A percentile compares a stretch with the other conserved stretches of the same genome.
Conservation (phyloP, 1,140 invertebrate species). For the Drosophila navojoa region DNA sequence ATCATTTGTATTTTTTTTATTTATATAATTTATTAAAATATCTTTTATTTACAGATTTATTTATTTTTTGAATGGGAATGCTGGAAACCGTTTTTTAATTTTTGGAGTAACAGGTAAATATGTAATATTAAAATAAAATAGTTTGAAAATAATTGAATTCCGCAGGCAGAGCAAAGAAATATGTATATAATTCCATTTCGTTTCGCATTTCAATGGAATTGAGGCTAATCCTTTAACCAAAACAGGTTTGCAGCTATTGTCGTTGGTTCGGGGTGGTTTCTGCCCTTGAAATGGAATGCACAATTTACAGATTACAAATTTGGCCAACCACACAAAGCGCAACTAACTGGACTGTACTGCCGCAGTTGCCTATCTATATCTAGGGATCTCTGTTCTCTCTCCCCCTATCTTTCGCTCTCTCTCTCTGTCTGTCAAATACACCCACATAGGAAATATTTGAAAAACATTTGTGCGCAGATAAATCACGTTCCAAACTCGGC, state of each 20-base stretch:
- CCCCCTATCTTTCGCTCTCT: background rate
- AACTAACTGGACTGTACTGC: slow-evolving; percentile 60
- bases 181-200: slow-evolving; percentile 30
- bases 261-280: slow-evolving; percentile 19
- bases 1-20: slow-evolving; percentile 17
- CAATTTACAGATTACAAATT: slow-evolving; percentile 40
- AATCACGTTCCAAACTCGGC: slow-evolving; percentile 36
- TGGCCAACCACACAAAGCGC: slow-evolving; percentile 66
- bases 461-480: slow-evolving; percentile 50
- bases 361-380: slow-evolving; percentile 13
- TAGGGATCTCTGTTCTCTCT: slow-evolving; percentile 21
- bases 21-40: slow-evolving; percentile 12
- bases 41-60: slow-evolving; percentile 29
- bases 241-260: slow-evolving; percentile 61
- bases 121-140: slow-evolving; percentile 5
- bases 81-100: background rate
- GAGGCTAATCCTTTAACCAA: slow-evolving; percentile 65
- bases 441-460: slow-evolving; percentile 47
- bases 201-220: slow-evolving; percentile 40
- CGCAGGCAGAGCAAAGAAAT: slow-evolving; percentile 10
- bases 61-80: slow-evolving; percentile 10
- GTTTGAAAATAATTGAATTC: slow-evolving; percentile 17
- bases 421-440: slow-evolving; percentile 23
- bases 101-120: slow-evolving; percentile 25
- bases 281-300: slow-evolving; percentile 45